These are phyloP conservation scores for Nezara viridula DNA, from an alignment of 2,888 invertebrate species.

Conservation along the genomic window DNA sequence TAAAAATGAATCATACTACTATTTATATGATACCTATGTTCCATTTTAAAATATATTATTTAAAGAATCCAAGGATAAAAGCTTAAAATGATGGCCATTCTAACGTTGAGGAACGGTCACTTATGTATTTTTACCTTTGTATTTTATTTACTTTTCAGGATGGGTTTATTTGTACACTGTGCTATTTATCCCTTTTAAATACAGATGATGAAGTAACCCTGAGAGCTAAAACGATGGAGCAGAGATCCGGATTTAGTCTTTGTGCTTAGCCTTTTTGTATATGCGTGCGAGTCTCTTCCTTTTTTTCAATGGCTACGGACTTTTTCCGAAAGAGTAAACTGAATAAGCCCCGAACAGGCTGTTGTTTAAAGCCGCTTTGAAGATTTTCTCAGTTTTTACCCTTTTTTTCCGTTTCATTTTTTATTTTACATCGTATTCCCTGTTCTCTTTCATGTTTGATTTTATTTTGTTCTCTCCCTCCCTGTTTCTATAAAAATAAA, in stretches of 20 bases:
- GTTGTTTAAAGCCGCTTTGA: conserved; percentile 42
- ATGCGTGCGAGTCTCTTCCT: conserved; percentile 36
- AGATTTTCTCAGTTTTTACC: conserved; percentile 36
- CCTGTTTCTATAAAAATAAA: conserved; percentile 1
- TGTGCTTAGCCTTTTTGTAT: conserved; percentile 32
- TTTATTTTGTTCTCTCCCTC: neutral
- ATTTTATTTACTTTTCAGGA: neutral
- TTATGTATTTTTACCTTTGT: neutral
- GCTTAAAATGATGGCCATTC: neutral
- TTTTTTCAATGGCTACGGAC: conserved; percentile 35
- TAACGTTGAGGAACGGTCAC: neutral
- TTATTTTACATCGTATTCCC: conserved; percentile 36
- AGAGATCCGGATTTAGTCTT: conserved; percentile 29
- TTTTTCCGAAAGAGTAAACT: conserved; percentile 47
- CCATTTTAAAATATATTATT: too few species aligned
- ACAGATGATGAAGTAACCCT: conserved; percentile 27
- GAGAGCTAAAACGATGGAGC: conserved; percentile 17
- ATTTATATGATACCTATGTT: too few species aligned
- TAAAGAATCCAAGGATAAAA: neutral
- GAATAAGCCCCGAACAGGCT: conserved; percentile 45
- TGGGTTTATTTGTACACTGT: neutral
- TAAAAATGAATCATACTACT: too few species aligned
- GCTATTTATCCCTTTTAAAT: conserved; percentile 32
- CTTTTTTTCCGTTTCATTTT: conserved; percentile 24
- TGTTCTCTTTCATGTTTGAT: conserved; percentile 39